Evolutionary conservation across 2,797 vertebrate genomes (phyloP).

Genomic region (Simalia tracyae): DNA sequence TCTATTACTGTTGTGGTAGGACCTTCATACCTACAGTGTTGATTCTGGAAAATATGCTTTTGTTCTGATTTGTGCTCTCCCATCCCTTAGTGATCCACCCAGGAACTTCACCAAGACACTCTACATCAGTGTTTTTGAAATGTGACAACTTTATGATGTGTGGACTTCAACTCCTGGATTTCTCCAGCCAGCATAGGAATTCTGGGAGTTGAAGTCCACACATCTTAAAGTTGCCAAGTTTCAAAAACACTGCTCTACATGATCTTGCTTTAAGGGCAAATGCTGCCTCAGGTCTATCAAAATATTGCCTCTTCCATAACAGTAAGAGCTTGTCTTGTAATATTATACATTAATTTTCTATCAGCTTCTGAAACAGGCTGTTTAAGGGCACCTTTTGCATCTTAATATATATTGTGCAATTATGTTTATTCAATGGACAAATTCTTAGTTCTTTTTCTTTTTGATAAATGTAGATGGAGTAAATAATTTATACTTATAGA

Average conservation of each 20-base stretch:
- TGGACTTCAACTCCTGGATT: not conserved
- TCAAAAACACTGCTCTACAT: not conserved
- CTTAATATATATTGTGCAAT: constrained; percentile 50
- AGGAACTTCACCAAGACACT: not conserved
- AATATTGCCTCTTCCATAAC: not conserved
- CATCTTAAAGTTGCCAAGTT: too few species aligned
- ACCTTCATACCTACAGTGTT: not conserved
- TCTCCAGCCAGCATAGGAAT: not conserved
- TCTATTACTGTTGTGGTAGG: not conserved
- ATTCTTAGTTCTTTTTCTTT: not conserved
- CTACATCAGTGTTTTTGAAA: not conserved
- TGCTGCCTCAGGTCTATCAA: not conserved
- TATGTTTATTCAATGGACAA: constrained; percentile 25
- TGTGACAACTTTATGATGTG: not conserved
- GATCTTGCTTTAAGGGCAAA: not conserved
- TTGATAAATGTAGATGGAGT: constrained; percentile 2
- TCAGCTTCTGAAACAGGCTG: constrained; percentile 3
- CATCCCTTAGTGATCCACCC: not conserved
- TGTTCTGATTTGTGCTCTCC: not conserved
- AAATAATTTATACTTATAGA: constrained; percentile 30
- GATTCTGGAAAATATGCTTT: not conserved
- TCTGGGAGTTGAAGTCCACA: too few species aligned
- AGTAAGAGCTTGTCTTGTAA: not conserved
- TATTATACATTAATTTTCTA: not conserved
- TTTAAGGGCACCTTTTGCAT: constrained; percentile 52